Conservation (phyloP, 2,797 vertebrate species). For the Taeniopygia guttata region DNA sequence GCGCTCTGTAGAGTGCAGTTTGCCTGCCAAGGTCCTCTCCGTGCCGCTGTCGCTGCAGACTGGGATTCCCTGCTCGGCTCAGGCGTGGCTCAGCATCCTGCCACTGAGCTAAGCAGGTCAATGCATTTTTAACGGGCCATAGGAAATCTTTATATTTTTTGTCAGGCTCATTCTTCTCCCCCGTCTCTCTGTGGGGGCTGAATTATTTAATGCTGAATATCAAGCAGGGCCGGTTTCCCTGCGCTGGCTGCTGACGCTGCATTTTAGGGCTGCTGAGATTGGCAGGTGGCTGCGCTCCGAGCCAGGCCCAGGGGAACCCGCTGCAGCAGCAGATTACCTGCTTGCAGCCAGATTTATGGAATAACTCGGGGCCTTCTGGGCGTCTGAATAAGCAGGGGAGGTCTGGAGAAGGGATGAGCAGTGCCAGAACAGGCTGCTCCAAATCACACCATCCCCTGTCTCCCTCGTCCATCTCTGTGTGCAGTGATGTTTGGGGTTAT, state of each 20-base stretch:
- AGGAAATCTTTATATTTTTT: slow-evolving; percentile 35
- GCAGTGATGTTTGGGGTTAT: fast-evolving
- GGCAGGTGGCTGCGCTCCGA: neutral
- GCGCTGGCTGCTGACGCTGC: neutral
- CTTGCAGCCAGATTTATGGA: neutral
- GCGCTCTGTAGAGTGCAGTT: fast-evolving
- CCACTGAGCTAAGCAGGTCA: neutral
- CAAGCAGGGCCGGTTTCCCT: neutral
- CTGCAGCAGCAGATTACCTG: neutral
- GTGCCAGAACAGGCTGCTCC: neutral
- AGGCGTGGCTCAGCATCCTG: neutral
- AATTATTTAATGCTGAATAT: slow-evolving; percentile 8
- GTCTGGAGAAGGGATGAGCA: neutral
- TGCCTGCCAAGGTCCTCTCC: fast-evolving
- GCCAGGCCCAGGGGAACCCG: neutral
- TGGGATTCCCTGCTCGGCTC: neutral
- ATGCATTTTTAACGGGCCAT: neutral
- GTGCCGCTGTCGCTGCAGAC: fast-evolving
- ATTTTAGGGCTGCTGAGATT: neutral
- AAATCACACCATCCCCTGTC: neutral
- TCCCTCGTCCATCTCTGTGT: fast-evolving
- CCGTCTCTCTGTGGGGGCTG: neutral
- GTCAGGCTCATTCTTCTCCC: slow-evolving; percentile 17
- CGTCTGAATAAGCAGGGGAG: fast-evolving
- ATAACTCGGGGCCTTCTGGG: neutral